Percentiles rank a stretch among this genome's conserved stretches.
These are phyloP conservation scores for Brachynemurus nebulosus DNA, from an alignment of 2,888 invertebrate species.

Conservation along the genomic window DNA sequence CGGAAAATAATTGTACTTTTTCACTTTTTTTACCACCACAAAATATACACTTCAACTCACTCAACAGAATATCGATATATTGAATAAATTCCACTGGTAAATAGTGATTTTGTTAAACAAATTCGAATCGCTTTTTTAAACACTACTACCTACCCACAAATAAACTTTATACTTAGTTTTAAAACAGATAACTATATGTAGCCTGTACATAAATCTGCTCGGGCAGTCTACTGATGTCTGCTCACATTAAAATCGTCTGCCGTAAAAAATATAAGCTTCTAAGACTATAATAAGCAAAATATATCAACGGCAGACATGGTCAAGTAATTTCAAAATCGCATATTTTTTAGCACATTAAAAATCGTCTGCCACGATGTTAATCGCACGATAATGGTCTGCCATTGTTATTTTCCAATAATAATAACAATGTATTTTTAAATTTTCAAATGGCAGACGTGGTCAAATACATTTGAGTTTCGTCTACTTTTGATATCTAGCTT, in stretches of 20 bases:
- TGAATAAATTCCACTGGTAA: not conserved
- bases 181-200: not conserved
- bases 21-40: not conserved
- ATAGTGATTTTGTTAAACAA: not conserved
- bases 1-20: constrained; percentile 2
- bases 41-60: not conserved
- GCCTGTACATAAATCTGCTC: not conserved
- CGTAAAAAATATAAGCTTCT: not conserved
- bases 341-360: constrained; percentile 1
- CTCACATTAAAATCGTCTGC: not conserved
- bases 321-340: constrained; percentile 1
- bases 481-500: not conserved
- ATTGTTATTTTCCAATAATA: constrained; percentile 10
- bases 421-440: constrained; percentile 6
- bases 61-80: not conserved
- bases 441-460: constrained; percentile 7
- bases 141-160: not conserved
- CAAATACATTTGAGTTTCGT: constrained; percentile 4
- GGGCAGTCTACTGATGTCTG: constrained; percentile 1
- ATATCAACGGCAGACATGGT: constrained; percentile 6
- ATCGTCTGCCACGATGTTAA: constrained; percentile 6
- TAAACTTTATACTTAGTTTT: not conserved
- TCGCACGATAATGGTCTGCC: constrained; percentile 12
- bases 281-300: constrained; percentile 5
- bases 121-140: no score